phyloP scores from a whole-genome alignment of 2,797 vertebrate genomes.

The Mycteria americana region DNA sequence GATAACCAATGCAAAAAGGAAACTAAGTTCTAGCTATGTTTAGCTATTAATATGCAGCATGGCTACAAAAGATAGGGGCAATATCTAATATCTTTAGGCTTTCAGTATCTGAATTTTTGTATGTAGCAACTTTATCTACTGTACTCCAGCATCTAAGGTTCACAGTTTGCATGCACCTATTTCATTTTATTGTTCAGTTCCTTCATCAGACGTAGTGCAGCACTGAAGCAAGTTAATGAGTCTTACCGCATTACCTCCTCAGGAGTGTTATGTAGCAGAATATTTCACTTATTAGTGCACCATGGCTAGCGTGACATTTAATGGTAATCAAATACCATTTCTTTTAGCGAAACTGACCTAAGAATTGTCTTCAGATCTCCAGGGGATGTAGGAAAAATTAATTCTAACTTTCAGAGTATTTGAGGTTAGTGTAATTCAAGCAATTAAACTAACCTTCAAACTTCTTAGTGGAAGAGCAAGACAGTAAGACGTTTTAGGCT shows the following conservation, averaged over 20 bases:
- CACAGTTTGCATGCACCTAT: background rate
- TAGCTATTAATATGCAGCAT: background rate
- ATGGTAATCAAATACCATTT: background rate
- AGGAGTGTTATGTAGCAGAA: background rate
- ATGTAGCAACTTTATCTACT: background rate
- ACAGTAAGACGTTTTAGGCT: background rate
- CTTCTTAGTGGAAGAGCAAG: background rate
- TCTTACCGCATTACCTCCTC: background rate
- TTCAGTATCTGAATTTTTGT: background rate
- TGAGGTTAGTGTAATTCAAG: background rate
- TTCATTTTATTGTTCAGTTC: background rate
- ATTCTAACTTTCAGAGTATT: conserved; percentile 21
- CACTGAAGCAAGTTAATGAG: background rate
- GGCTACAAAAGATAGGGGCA: background rate
- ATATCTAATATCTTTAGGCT: background rate
- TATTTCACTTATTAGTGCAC: background rate
- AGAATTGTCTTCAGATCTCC: background rate
- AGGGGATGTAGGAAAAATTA: background rate
- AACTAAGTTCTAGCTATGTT: background rate
- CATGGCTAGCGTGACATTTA: conserved; percentile 11
- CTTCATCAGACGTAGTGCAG: background rate
- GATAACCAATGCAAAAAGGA: background rate
- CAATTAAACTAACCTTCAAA: conserved; percentile 15
- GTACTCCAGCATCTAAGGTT: background rate
- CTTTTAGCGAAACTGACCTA: background rate